These are phyloP conservation scores for Matsumurasca onukii DNA, from an alignment of 1,140 invertebrate genomes.

Conservation along the genomic window DNA sequence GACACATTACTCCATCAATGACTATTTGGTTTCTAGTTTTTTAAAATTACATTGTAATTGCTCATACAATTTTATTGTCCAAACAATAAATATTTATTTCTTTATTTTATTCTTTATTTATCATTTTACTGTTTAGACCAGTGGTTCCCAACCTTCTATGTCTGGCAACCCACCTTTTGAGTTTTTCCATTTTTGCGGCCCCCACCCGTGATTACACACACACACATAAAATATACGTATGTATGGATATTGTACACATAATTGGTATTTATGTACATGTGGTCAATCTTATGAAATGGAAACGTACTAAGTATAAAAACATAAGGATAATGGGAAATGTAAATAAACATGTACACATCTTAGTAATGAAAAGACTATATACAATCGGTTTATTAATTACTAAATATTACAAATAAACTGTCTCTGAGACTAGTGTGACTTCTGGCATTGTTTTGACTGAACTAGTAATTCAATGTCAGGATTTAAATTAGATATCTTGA, in stretches of 20 bases:
- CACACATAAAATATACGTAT: not conserved
- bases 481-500: slow-evolving; percentile 28
- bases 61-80: too few species aligned
- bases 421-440: slow-evolving; percentile 20
- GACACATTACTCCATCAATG: too few species aligned
- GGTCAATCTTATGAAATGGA: not conserved
- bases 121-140: too few species aligned
- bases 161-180: not conserved
- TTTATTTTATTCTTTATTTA: too few species aligned
- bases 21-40: too few species aligned
- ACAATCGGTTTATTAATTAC: slow-evolving; percentile 20
- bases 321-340: slow-evolving; percentile 20
- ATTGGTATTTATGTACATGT: not conserved
- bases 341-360: slow-evolving; percentile 24
- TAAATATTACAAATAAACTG: not conserved
- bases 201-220: not conserved
- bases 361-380: slow-evolving; percentile 15
- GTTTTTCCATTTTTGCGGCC: not conserved
- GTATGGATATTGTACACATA: not conserved
- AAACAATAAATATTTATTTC: too few species aligned
- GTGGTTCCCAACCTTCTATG: slow-evolving; percentile 10
- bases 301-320: not conserved
- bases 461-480: slow-evolving; percentile 25
- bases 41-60: too few species aligned
- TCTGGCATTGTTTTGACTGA: slow-evolving; percentile 28